Evolutionary conservation across 2,888 invertebrate species (phyloP).

Genomic region (Melipona bicolor): DNA sequence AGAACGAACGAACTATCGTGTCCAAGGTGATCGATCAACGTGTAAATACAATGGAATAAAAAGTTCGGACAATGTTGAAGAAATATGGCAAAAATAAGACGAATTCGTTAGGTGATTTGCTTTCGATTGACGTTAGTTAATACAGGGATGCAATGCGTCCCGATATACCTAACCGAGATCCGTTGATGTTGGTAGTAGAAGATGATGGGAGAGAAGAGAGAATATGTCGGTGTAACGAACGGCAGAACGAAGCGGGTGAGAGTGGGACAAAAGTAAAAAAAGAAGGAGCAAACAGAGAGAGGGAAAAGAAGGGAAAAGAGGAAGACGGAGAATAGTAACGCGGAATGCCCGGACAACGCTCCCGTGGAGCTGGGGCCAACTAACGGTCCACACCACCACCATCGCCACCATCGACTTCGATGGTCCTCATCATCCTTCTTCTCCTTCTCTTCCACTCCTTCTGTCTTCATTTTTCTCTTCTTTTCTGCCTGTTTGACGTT

Average conservation of each 20-base stretch:
- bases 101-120: background rate
- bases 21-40: background rate
- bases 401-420: conserved; percentile 65
- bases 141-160: conserved; percentile 35
- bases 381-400: conserved; percentile 83
- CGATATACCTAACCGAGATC: background rate
- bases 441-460: conserved; percentile 33
- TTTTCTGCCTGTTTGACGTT: conserved; percentile 20
- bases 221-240: conserved; percentile 57
- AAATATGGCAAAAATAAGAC: background rate
- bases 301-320: conserved; percentile 41
- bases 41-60: background rate
- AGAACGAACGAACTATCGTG: background rate
- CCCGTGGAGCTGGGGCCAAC: conserved; percentile 83
- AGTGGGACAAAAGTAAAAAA: conserved; percentile 50
- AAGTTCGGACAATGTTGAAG: background rate
- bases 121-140: conserved; percentile 34
- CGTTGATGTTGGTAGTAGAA: conserved; percentile 26
- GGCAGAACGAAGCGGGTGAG: conserved; percentile 43
- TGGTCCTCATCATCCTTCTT: conserved; percentile 70
- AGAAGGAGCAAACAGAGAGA: conserved; percentile 28
- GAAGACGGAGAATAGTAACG: conserved; percentile 67
- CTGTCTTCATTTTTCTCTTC: conserved; percentile 42
- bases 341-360: conserved; percentile 83
- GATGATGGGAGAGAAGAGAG: conserved; percentile 35